Percentiles rank a stretch among this genome's conserved stretches.
Conservation (phyloP, 2,888 invertebrate genomes). For the Periphyllus acericola region DNA sequence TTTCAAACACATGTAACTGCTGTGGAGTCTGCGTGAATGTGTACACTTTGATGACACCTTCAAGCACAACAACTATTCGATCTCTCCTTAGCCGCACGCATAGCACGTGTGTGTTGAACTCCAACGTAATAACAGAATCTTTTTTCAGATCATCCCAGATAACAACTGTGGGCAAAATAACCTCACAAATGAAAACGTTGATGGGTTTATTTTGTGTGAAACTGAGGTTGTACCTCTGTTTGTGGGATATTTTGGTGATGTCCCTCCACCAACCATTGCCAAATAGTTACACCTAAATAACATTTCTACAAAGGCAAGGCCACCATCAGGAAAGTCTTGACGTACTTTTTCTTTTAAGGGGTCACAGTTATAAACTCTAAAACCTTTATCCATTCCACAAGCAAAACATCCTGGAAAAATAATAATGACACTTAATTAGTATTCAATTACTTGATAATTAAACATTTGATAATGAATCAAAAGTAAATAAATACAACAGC, state of each 20-base stretch:
- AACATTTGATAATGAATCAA: not conserved
- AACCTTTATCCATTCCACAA: slow-evolving; percentile 96
- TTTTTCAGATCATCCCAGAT: slow-evolving; percentile 99
- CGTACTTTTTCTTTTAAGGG: slow-evolving; percentile 96
- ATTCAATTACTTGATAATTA: not conserved
- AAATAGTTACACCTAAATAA: slow-evolving; percentile 96
- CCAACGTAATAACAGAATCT: slow-evolving; percentile 90
- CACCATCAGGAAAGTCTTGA: slow-evolving; percentile 93
- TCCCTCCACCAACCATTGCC: slow-evolving; percentile 94
- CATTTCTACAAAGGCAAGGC: slow-evolving; percentile 96
- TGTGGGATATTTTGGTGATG: slow-evolving; percentile 89
- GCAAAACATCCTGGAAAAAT: slow-evolving; percentile 91
- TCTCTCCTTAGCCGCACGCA: slow-evolving; percentile 93
- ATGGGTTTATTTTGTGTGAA: slow-evolving; percentile 32
- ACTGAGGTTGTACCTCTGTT: slow-evolving; percentile 76
- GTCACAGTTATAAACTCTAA: slow-evolving; percentile 96
- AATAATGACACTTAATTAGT: not conserved
- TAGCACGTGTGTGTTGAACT: slow-evolving; percentile 92
- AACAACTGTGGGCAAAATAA: slow-evolving; percentile 74
- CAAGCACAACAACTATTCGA: slow-evolving; percentile 93
- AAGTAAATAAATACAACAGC: not conserved
- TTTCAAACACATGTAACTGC: slow-evolving; percentile 96
- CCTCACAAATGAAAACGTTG: slow-evolving; percentile 56
- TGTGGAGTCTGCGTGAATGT: slow-evolving; percentile 97
- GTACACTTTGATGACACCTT: slow-evolving; percentile 95